Base-by-base conservation (phyloP, 2,113 vertebrate species). In the Spea multiplicata region DNA sequence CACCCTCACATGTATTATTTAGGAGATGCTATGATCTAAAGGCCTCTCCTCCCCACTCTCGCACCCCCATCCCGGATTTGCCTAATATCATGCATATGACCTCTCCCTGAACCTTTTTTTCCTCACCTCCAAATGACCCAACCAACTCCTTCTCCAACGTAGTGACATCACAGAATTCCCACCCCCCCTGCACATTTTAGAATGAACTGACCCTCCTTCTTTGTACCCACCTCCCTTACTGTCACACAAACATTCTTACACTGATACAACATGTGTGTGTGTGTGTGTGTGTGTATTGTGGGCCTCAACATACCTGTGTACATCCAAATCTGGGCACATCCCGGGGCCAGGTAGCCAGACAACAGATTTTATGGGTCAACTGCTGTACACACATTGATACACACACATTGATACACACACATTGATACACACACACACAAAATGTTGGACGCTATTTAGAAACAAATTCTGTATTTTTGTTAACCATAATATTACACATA, bases 121-220 rank as follows among this genome's bases (percentile, higher is more conserved):
- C 44, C 77, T 79, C 77, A 79, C 70, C 77, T 79, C 77, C 70
- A 79, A 79, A 73, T 67, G 77, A 79, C 77, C 77, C 77, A 73
- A 66, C 77, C 70, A 62, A 61, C 62, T 79, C 64, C 76, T 79
- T 79, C 62, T 67, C 50, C 62, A 50, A 52, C 48, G 64, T 61
- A 5, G 16, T 79, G 77, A 79, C 70, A 44, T 79, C 77, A 79
- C 77, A 79, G 70, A 48, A 61, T 66, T 71, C 71, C 67, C 69
- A 70, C 49, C 59, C 77, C 17, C 67, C 49, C 57, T 67, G 70
- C 62, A 79, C 47, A 79, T 79, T 79, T 79, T 48, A 44, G 65
- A 79, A 73, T 79, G 62, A 44, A 79, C 59, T 55, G 77, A 73
- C 77, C 77, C 77, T 79, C 77, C 77, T 65, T 46, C 70, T 17